Percentiles rank a stretch among this genome's conserved stretches.
Evolutionary conservation across 2,888 invertebrate genomes (phyloP).

Genomic region (Drosophila histrio): DNA sequence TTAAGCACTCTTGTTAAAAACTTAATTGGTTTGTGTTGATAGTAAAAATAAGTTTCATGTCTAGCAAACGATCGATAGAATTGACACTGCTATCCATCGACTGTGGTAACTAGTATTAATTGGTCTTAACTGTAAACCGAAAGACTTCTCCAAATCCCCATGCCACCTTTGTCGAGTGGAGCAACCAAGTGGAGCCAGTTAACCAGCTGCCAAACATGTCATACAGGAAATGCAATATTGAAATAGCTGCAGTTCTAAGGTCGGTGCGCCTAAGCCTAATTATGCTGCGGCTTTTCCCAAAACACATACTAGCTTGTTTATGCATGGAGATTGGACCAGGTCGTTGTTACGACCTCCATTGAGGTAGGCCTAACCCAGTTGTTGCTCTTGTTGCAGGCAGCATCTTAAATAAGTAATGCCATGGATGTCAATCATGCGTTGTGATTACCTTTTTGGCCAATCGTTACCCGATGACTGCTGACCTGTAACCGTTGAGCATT

Average conservation of each 20-base stretch:
- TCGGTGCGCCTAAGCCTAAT: conserved; percentile 32
- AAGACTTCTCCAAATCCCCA: neutral
- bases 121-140: neutral
- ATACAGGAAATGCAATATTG: conserved; percentile 40
- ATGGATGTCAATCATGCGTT: conserved; percentile 48
- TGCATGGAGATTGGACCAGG: conserved; percentile 12
- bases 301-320: conserved; percentile 30
- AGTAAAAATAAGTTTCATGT: neutral
- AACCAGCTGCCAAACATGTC: conserved; percentile 6
- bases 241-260: conserved; percentile 19
- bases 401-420: conserved; percentile 47
- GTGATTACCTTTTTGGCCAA: conserved; percentile 57
- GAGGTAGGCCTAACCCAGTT: neutral
- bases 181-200: neutral
- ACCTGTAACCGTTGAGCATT: conserved; percentile 8
- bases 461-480: conserved; percentile 5
- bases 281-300: conserved; percentile 39
- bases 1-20: too few relatives aligned
- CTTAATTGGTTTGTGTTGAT: too few relatives aligned
- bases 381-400: neutral
- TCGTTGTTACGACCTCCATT: conserved; percentile 2
- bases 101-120: neutral
- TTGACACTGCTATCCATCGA: too few relatives aligned
- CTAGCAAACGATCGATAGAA: neutral
- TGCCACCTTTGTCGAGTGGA: neutral